Conservation (phyloP, 2,113 vertebrate genomes). For the Papio anubis region DNA sequence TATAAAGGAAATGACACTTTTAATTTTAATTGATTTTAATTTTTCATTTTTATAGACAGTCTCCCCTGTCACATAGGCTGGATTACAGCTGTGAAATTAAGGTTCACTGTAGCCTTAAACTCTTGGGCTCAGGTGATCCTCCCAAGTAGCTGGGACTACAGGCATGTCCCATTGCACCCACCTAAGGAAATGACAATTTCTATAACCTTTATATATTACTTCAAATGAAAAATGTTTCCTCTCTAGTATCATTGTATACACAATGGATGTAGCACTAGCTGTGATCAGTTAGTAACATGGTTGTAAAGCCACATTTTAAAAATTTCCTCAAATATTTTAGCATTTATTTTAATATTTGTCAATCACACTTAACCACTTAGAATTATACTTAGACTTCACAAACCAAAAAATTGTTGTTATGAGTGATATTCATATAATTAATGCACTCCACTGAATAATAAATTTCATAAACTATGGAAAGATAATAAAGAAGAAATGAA, state of each 20-base stretch:
- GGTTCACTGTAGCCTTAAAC: too few species aligned
- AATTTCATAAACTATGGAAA: slow-evolving; percentile 36
- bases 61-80: too few species aligned
- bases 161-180: too few species aligned
- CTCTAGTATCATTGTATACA: not conserved
- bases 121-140: too few species aligned
- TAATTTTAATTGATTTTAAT: not conserved
- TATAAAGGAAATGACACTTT: not conserved
- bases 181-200: too few species aligned
- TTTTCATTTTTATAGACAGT: not conserved
- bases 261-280: not conserved
- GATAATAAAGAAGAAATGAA: slow-evolving; percentile 5
- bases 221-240: not conserved
- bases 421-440: not conserved
- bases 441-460: not conserved
- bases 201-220: not conserved
- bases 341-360: not conserved
- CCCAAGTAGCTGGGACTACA: too few species aligned
- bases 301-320: slow-evolving; percentile 3
- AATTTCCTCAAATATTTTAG: not conserved
- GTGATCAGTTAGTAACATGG: not conserved
- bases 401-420: not conserved
- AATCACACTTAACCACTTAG: not conserved
- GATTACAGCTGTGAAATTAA: too few species aligned
- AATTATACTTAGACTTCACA: not conserved